Percentiles rank a stretch among this genome's conserved stretches.
Evolutionary conservation across 2,888 invertebrate species (phyloP).

Genomic region (Quadriops clusia): DNA sequence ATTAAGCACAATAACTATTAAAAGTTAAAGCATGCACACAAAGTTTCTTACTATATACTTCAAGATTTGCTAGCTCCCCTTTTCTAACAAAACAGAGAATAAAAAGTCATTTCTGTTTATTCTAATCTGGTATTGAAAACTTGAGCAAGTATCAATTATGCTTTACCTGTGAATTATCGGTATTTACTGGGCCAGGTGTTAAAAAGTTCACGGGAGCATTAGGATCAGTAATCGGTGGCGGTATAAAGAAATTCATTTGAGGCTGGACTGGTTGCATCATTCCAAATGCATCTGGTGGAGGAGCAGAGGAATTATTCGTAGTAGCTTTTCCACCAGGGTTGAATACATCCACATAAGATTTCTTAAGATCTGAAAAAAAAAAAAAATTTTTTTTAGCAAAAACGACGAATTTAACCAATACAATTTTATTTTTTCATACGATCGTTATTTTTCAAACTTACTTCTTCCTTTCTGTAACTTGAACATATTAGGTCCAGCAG

Average conservation of each 20-base stretch:
- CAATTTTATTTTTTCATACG: constrained; percentile 3
- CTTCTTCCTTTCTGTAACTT: constrained; percentile 68
- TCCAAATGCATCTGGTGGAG: constrained; percentile 29
- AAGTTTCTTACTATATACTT: constrained; percentile 20
- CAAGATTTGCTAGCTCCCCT: constrained; percentile 26
- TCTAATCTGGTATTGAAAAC: background rate
- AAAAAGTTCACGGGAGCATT: constrained; percentile 46
- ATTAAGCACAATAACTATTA: too few relatives aligned
- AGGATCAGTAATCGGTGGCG: constrained; percentile 43
- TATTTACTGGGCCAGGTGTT: constrained; percentile 31
- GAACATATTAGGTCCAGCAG: constrained; percentile 54
- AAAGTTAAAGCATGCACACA: constrained; percentile 16
- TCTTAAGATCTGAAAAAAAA: constrained; percentile 53
- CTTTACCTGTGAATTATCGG: constrained; percentile 5
- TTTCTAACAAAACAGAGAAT: constrained; percentile 20
- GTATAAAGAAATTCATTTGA: constrained; percentile 43
- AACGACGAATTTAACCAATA: constrained; percentile 1
- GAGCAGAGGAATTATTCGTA: constrained; percentile 31
- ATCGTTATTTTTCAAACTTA: constrained; percentile 36
- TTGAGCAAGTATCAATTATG: constrained; percentile 1
- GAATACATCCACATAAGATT: constrained; percentile 83
- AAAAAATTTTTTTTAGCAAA: background rate
- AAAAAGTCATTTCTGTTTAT: constrained; percentile 7
- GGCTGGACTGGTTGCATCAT: constrained; percentile 26
- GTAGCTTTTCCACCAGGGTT: constrained; percentile 50